Evolutionary conservation across 1,140 invertebrate species (phyloP), one percentile per base, ranked within the genome.

Genomic region (Phymastichus coffea): DNA sequence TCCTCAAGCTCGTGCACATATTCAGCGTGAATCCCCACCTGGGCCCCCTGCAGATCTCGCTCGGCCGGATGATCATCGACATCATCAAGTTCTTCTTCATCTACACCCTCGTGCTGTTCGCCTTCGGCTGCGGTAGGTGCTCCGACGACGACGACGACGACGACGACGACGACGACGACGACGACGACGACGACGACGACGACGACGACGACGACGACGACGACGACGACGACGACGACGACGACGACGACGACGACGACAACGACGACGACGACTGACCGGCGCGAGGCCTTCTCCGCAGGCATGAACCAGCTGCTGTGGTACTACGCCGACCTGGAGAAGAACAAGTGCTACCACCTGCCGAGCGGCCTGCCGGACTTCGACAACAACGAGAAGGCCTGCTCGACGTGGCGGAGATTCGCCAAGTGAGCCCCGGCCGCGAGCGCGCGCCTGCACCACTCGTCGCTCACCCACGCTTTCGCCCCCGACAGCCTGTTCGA

Each of bases 11-110:
- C 65, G 93, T 97, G 17, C 94, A 96, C 75, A 95, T 97, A 70
- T 97, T 97, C 83, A 95, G 93, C 44, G 92, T 97, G 38, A 96
- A 95, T 80, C 94, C 93, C 8, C 91, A 97, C 78, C 80, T 97
- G 51, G 95, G 95, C 51, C 94, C 95, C 0, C 79, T 97, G 9
- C 90, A 89, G 74, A 93, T 95, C 15, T 94, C 92, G 1, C 80
- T 95, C 15, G 93, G 93, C 52, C 82, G 93, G 68, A 95, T 96
- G 93, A 91, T 95, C 51, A 89, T 94, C 72, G 93, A 96, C 70
- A 95, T 95, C 65, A 87, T 95, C 58, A 95, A 95, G 74, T 96
- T 95, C 79, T 94, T 95, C 83, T 93, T 94, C 74, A 92, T 96
- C 68, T 95, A 94, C 69, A 90, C 90, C 65, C 79, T 95, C 62